Evolutionary conservation across 1,140 invertebrate genomes (phyloP).

Genomic region (Zaprionus kolodkinae): DNA sequence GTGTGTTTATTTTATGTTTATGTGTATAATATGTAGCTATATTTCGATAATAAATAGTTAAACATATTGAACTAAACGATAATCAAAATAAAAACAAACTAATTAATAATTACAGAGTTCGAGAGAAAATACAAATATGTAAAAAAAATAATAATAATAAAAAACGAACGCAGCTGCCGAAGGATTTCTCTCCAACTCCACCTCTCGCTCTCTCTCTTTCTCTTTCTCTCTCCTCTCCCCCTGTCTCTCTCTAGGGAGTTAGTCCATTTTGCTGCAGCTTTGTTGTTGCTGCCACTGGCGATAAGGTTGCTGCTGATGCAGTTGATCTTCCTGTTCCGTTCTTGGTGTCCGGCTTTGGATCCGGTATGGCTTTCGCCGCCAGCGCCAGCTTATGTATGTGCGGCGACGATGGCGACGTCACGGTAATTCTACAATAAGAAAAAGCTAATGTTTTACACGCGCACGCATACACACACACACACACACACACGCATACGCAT

Average conservation of each 20-base stretch:
- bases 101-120: conserved; percentile 67
- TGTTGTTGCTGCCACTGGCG: conserved; percentile 18
- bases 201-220: background rate
- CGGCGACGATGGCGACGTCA: conserved; percentile 83
- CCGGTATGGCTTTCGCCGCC: conserved; percentile 79
- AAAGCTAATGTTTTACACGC: conserved; percentile 81
- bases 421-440: conserved; percentile 84
- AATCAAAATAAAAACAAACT: conserved; percentile 79
- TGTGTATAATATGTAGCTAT: conserved; percentile 62
- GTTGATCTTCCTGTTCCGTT: conserved; percentile 20
- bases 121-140: conserved; percentile 20
- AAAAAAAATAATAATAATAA: conserved; percentile 50
- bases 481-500: conserved; percentile 41
- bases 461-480: conserved; percentile 62
- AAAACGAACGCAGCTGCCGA: conserved; percentile 48
- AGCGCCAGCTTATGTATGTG: conserved; percentile 80
- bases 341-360: conserved; percentile 63
- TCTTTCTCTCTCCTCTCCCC: background rate
- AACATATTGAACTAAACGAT: conserved; percentile 81
- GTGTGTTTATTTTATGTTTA: conserved; percentile 52
- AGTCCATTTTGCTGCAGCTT: conserved; percentile 37
- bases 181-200: background rate
- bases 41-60: conserved; percentile 80
- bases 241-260: background rate
- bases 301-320: conserved; percentile 30